phyloP scores from a whole-genome alignment of 2,113 vertebrate species.

The Paramormyrops kingsleyae region DNA sequence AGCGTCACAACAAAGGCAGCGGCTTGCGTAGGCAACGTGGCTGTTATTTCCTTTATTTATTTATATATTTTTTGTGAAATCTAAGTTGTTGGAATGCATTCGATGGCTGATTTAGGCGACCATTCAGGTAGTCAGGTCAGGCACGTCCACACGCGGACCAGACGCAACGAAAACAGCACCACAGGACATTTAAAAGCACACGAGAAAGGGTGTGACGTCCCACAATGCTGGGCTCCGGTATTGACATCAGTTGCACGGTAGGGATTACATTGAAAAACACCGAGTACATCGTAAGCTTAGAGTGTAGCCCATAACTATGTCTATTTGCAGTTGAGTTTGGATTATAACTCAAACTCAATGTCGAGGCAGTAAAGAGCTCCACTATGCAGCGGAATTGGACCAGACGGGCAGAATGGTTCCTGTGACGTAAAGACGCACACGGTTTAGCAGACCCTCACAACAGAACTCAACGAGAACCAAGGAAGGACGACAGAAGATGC shows the following conservation, averaged over 20 bases:
- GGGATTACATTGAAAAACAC: neutral
- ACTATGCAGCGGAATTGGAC: neutral
- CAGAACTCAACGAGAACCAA: neutral
- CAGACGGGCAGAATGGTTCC: neutral
- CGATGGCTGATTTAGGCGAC: neutral
- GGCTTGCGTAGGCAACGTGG: slow-evolving; percentile 21
- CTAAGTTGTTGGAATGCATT: slow-evolving; percentile 21
- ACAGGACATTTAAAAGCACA: neutral
- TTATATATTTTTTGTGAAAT: neutral
- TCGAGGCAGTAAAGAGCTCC: neutral
- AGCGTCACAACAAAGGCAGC: slow-evolving; percentile 12
- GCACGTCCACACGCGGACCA: slow-evolving; percentile 3
- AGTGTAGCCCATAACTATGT: neutral
- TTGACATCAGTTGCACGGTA: neutral
- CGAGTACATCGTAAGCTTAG: neutral
- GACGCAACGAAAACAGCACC: neutral
- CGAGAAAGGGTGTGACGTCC: neutral
- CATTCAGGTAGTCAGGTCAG: neutral
- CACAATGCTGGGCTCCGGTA: neutral
- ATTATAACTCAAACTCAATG: neutral
- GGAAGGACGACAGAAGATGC: neutral
- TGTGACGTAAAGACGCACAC: neutral
- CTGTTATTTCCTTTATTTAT: slow-evolving; percentile 8
- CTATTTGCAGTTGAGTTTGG: neutral
- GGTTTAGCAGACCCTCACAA: neutral